Base-by-base conservation (phyloP, 1,140 invertebrate species). In the Frieseomelitta varia region DNA sequence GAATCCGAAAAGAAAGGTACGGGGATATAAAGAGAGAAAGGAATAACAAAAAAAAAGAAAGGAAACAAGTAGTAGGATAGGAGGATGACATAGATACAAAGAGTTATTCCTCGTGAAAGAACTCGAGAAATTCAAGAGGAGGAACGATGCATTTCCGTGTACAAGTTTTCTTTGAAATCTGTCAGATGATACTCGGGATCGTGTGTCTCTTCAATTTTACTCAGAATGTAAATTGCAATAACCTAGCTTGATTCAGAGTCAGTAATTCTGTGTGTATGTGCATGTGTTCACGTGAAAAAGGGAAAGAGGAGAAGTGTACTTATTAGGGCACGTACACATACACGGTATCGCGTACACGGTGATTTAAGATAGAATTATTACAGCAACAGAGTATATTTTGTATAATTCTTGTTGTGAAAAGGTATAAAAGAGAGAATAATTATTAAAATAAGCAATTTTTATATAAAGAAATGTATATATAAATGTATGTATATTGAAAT, bases 101-200 rank as follows among this genome's bases (percentile, higher is more conserved):
- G 72, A 76, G 73, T 82, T 82, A 77, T 82, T 82, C 80, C 55
- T 68, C 73, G 73, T 77, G 73, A 68, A 82, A 82, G 73, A 82
- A 77, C 71, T n/a, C 19, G 53, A 61, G 84, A 63, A 77, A 76
- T 67, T 75, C 51, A n/a, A 75, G 69, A 34, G 65, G 55, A 85
- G 19, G 55, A 27, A 79, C 51, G 58, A 77, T 58, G 72, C 34
- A 63, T 75, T 79, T 67, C 68, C 76, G 75, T 72, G 76, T 79
- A 63, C 51, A 79, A 34, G 34, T 58, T 79, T 84, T 71, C 56
- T 84, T 71, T 71, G 53, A 58, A 51, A 53, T 63, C 69, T 55
- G 11, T 21, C 27, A 27, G 65, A 74, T 21, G 61, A 65, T 65
- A 58, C 24, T 56, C 27, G n/a, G 19, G 8, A 34, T 47, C 34